Base-by-base conservation (phyloP, 2,113 vertebrate genomes). In the Odocoileus hemionus region DNA sequence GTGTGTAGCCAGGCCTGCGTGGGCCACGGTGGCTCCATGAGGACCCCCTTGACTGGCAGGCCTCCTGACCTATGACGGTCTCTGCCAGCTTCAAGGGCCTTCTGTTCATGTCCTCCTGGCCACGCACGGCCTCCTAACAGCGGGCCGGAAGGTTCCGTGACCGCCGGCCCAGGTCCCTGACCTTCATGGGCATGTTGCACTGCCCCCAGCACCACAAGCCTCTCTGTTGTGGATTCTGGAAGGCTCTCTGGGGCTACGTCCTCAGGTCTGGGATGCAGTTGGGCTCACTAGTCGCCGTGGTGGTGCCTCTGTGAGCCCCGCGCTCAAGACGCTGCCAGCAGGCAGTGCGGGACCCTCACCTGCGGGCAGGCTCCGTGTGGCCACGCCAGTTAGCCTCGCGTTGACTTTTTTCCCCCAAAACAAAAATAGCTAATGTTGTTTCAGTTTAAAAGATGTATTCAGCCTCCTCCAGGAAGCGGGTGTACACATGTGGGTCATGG, bases 311-410 rank as follows among this genome's bases (percentile, higher is more conserved):
- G 0, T 5, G 76, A 43, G 23, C 28, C 58, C 33, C 3, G 10
- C 0, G 3, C 3, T 1, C 0, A 3, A 4, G 43, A 1, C 2
- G 2, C 60, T 11, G 26, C n/a, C 10, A 0, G 16, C 39, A 26
- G 39, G 4, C 43, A 10, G 8, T 5, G 7, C 74, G 1, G 14
- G 43, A 9, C 25, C 39, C 43, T 28, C 4, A 2, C 6, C 4
- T 4, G 47, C 52, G 11, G 30, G 30, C 30, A 23, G 30, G 19
- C 47, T 13, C 47, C 0, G 0, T 23, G 79, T 19, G 47, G 47
- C 12, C 23, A 8, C 1, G 1, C 28, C 6, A 0, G 5, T 15
- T 47, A 0, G 2, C 54, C 28, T 70, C 3, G 3, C 0, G 0
- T 26, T 10, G 26, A 10, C 0, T 14, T 36, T 23, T 39, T 93